Base-by-base conservation (phyloP, 2,113 vertebrate species). In the Dicaeum eximium region DNA sequence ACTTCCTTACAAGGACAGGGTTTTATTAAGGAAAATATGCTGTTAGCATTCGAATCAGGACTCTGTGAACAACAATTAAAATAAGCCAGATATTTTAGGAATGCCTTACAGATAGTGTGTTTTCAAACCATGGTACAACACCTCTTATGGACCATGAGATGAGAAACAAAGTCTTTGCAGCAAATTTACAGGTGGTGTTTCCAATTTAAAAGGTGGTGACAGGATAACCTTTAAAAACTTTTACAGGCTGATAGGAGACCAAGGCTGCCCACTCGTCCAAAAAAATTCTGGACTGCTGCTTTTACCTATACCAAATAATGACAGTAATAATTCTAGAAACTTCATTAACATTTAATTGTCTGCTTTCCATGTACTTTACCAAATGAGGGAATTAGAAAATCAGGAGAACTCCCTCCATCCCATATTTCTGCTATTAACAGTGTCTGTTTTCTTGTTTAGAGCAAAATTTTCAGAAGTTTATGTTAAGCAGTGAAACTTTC, bases 1-100 rank as follows among this genome's bases (percentile, higher is more conserved):
- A 61, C 89, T 96, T 95, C 88, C 92, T 91, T 96, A 70, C 48
- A 86, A 91, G 65, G 82, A 84, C 56, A 27, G 40, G 33, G 11
- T 87, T 95, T 92, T 90, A 88, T 87, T 73, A 88, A 88, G 62
- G 81, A 91, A 96, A 91, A 92, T 73, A 91, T 35, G 57, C 58
- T 81, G 35, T 73, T 88, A 75, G 92, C 80, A 95, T 97, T 88
- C 16, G 6, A 97, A 97, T 79, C 48, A 77, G 67, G 25, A 81
- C 6, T 88, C 86, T 75, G 31, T 70, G 82, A 93, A 73, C 35
- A 92, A 42, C 15, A 25, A 74, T 45, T 77, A 57, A n/a, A 86
- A 86, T 66, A 50, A 33, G 37, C 35, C 44, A 56, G 67, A 83
- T 53, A 73, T 81, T 93, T 79, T 51, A 89, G 45, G 44, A 81